phyloP scores from a whole-genome alignment of 2,113 vertebrate species.

The Scatophagus argus region DNA sequence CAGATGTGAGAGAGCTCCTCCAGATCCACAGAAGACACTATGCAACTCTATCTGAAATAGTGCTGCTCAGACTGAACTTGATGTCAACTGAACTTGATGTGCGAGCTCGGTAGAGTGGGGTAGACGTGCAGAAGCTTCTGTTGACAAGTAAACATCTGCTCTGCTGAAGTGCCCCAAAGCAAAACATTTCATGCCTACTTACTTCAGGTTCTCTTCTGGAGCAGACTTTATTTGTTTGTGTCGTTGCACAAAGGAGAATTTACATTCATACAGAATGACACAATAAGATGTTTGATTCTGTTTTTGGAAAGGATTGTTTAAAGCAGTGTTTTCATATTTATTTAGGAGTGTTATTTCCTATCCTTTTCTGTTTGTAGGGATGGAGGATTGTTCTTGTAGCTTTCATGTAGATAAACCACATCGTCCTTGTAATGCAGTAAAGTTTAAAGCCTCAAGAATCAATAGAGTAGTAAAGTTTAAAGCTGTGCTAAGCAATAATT shows the following conservation, averaged over 20 bases:
- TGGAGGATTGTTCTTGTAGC: neutral
- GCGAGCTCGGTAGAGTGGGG: neutral
- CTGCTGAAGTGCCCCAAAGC: conserved; percentile 2
- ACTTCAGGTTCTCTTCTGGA: neutral
- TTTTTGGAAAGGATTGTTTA: neutral
- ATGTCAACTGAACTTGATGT: neutral
- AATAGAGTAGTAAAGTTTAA: neutral
- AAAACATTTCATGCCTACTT: conserved; percentile 4
- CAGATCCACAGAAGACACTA: neutral
- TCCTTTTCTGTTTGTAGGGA: neutral
- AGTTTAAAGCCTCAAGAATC: conserved; percentile 15
- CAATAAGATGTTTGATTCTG: neutral
- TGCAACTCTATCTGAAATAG: neutral
- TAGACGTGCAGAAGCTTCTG: neutral
- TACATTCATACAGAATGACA: neutral
- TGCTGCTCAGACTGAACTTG: neutral
- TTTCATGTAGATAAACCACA: neutral
- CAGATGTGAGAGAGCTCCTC: neutral
- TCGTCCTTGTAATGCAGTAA: neutral
- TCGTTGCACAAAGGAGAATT: neutral
- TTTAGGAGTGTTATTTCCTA: neutral
- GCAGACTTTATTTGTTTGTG: neutral
- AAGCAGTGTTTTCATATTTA: neutral
- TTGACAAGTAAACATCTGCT: conserved; percentile 9
- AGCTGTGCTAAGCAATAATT: conserved; percentile 9